Conservation (phyloP, 2,113 vertebrate genomes). For the Eubucco bourcierii region DNA sequence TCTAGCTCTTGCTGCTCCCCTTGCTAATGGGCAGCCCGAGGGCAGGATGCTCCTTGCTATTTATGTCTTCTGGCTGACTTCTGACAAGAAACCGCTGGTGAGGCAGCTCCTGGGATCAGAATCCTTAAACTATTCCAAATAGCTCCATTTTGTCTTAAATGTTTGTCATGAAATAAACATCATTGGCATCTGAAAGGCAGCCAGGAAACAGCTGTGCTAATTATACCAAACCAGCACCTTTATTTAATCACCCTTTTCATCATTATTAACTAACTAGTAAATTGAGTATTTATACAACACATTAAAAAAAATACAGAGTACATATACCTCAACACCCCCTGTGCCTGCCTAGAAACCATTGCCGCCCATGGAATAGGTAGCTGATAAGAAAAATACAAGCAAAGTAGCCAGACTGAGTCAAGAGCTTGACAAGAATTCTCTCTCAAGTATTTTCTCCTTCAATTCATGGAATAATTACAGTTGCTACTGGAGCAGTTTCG, state of each 20-base stretch:
- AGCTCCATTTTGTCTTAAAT: background rate
- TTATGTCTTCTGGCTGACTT: background rate
- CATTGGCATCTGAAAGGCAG: background rate
- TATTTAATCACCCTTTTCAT: slow-evolving; percentile 17
- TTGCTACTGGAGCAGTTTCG: background rate
- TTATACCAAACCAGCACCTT: background rate
- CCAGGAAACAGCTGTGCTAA: background rate
- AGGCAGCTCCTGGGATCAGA: background rate
- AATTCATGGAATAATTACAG: background rate
- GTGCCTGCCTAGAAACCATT: background rate
- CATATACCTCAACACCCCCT: background rate
- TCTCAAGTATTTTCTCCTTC: background rate
- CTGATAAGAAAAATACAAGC: background rate
- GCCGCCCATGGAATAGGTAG: background rate
- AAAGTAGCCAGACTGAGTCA: background rate
- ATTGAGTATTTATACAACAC: background rate
- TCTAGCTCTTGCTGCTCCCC: background rate
- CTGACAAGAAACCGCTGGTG: background rate
- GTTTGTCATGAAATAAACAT: slow-evolving; percentile 10
- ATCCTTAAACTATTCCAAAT: background rate
- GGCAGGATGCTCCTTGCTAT: background rate
- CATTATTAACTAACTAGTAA: slow-evolving; percentile 21
- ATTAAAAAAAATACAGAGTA: background rate
- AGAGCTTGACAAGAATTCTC: background rate
- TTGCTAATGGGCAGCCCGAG: background rate